phyloP scores from a whole-genome alignment of 2,113 vertebrate species.

The Tamias sibiricus region DNA sequence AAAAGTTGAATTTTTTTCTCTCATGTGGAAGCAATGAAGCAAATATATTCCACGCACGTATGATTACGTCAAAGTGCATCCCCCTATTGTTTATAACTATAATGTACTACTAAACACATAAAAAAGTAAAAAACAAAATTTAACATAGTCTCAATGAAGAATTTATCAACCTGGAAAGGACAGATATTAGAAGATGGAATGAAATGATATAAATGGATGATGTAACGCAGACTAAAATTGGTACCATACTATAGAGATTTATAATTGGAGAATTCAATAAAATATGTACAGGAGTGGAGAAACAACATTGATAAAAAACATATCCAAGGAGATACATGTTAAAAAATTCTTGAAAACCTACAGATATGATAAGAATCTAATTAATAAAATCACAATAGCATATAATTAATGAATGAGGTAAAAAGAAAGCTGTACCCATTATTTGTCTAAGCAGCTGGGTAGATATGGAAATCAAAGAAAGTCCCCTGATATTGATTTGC shows the following conservation, averaged over 20 bases:
- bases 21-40: too few relatives aligned
- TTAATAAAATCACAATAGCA: not conserved
- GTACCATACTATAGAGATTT: not conserved
- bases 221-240: not conserved
- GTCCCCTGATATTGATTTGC: not conserved
- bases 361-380: not conserved
- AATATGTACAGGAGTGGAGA: not conserved
- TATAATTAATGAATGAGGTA: not conserved
- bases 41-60: too few relatives aligned
- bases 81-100: too few relatives aligned
- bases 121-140: too few relatives aligned
- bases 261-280: not conserved
- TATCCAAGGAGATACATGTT: not conserved
- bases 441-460: not conserved
- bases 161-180: not conserved
- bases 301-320: slow-evolving; percentile 26
- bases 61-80: too few relatives aligned
- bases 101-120: too few relatives aligned
- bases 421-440: not conserved
- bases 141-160: not conserved
- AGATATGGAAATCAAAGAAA: not conserved
- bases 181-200: not conserved
- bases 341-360: slow-evolving; percentile 42
- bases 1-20: too few relatives aligned
- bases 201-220: not conserved